Evolutionary conservation across 2,888 invertebrate species (phyloP), one percentile per base, ranked within the genome.

Genomic region (Protophormia terraenovae): DNA sequence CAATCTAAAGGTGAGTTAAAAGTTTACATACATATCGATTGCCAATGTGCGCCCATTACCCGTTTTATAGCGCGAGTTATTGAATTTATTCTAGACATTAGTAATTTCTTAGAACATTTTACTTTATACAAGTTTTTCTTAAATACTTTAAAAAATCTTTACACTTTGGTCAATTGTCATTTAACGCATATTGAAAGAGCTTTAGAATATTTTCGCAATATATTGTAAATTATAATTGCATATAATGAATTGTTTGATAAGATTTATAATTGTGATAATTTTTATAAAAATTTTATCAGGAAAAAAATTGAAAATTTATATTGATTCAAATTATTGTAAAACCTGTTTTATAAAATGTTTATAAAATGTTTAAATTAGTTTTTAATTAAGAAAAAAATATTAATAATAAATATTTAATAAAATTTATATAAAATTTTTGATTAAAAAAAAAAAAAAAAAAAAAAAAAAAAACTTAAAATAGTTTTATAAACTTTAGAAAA

Each of bases 1-100:
- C 95, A 95, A 88, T 94, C 95, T 84, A 93, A 94, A 94, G 95
- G 95, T 95, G 91, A 93, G 93, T 93, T 88, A 87, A 88, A 86
- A 82, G 62, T 88, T 87, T 84, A 78, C 87, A 76, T 89, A 24
- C 86, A 87, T 69, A 45, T 83, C 85, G 90, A 91, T 88, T 93
- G 93, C 90, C 89, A 92, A 88, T 93, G 93, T 90, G 92, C 90
- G 88, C 90, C 91, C 87, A 92, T 93, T 88, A 91, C 92, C 75
- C 92, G 92, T 73, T 93, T 93, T 88, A 88, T 93, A 87, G 92
- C 92, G 73, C 90, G 90, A 62, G 86, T 90, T 84, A 91, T 93
- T 86, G 91, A 92, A 77, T 92, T 90, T 88, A 86, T 93, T 75
- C 86, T 92, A 88, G 91, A 92, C 87, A 69, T 90, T 80, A 89